Evolutionary conservation across 2,113 vertebrate species (phyloP).

Genomic region (Sclerurus mexicanus): DNA sequence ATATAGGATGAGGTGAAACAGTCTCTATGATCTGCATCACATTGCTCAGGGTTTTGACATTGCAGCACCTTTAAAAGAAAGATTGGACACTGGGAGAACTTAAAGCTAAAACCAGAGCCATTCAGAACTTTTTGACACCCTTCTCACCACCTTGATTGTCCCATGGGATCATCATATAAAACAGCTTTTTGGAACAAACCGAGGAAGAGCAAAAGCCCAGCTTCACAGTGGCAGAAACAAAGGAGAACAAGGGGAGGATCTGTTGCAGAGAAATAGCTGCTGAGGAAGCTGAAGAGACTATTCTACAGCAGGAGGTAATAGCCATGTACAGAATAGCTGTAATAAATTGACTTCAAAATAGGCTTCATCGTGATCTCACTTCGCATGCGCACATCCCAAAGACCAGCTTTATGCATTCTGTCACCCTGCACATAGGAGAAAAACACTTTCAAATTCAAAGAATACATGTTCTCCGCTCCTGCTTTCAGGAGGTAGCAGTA

Average conservation of each 20-base stretch:
- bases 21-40: background rate
- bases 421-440: background rate
- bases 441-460: constrained; percentile 11
- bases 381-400: background rate
- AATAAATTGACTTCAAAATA: background rate
- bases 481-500: constrained; percentile 25
- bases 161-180: background rate
- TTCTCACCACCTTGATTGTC: background rate
- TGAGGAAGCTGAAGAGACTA: background rate
- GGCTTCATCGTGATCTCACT: background rate
- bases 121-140: background rate
- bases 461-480: background rate
- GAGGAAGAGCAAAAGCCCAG: background rate
- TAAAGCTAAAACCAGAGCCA: background rate
- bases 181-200: background rate
- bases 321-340: background rate
- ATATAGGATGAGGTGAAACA: background rate
- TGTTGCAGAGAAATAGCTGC: background rate
- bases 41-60: background rate
- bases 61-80: background rate
- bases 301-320: background rate
- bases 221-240: background rate
- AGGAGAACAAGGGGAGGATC: background rate
- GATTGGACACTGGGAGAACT: background rate
- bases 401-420: constrained; percentile 28